Base-by-base conservation (phyloP, 2,888 invertebrate species). In the Metacarcinus magister region DNA sequence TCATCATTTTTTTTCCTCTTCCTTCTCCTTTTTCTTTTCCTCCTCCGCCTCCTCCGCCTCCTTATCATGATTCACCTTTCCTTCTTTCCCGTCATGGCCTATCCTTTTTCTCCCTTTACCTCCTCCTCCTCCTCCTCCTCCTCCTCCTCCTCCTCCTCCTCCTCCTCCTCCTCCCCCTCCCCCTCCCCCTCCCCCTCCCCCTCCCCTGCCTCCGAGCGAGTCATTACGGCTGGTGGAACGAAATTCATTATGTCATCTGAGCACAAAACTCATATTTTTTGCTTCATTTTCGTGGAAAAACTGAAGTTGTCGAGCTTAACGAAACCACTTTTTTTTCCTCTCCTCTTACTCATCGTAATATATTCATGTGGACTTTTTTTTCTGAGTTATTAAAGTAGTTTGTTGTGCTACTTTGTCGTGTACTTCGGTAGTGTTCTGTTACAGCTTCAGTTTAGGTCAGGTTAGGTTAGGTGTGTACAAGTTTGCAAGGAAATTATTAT, bases 221-320 rank as follows among this genome's bases (percentile, higher is more conserved):
- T 82, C 82, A 82, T 82, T 82, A 82, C 82, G 13, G 10, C 32
- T 8, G 82, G 32, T 82, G 32, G 82, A 32, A 82, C 28, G 82
- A 82, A 82, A 82, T 82, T 82, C 82, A 82, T 82, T 82, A 82
- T 32, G 82, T 82, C 82, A 82, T 82, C 82, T 82, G 82, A 82
- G 32, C 82, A 32, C 82, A 32, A 82, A 82, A 8, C 82, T 82
- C 82, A 82, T 82, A 82, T 82, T 82, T 82, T 82, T 67, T 32
- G 13, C 82, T 23, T 82, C 82, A 82, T 82, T 82, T 82, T 82
- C 82, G 32, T 82, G 82, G 82, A 82, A 32, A 82, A 32, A 82
- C 82, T 13, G 32, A 82, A 82, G 82, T 82, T 32, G 32, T 82
- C 32, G 82, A 82, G 28, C 82, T 82, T 82, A 82, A 82, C 82